Evolutionary conservation across 2,113 vertebrate genomes (phyloP), one percentile per base, ranked within the genome.

Genomic region (Rhinolophus ferrumequinum): DNA sequence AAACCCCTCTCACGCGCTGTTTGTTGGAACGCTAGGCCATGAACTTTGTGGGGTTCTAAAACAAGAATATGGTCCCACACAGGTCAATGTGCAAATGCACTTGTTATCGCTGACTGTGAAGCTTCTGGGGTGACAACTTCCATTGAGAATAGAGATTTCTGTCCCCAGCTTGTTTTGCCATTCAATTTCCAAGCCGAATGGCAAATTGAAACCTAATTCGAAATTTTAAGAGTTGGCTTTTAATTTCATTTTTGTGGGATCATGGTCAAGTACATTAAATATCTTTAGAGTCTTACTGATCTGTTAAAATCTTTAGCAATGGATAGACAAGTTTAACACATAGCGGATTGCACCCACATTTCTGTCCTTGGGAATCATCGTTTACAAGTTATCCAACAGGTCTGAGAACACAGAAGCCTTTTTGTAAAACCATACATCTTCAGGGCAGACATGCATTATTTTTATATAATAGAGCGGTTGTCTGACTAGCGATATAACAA

Each of bases 401-500:
- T 44, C 58, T 75, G 50, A 87, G 64, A 38, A 93, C 52, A 85
- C 41, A 73, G 62, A 69, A 60, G 44, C 7, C 47, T 81, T 52
- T 79, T 69, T 64, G 69, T 93, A 21, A 90, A 88, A 66, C 58
- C 35, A 13, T 26, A 28, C 8, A n/a, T 97, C 91, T 93, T 97
- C 54, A 76, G 38, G 35, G 73, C 14, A 92, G 92, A 72, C n/a
- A 81, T 50, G 26, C 41, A 64, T 79, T 94, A 44, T 97, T 85
- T 86, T 97, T 93, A 86, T 72, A 73, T 81, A 97, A 97, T 95
- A 79, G 98, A 91, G 69, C 28, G 2, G 81, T 87, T 94, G 93
- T 70, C 96, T 97, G 64, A 88, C 67, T 97, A 93, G 56, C 67
- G 92, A 28, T 96, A 66, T 87, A 97, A 97, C 33, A 97, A 97